phyloP scores from a whole-genome alignment of 2,113 vertebrate genomes.

The Mandrillus leucophaeus region DNA sequence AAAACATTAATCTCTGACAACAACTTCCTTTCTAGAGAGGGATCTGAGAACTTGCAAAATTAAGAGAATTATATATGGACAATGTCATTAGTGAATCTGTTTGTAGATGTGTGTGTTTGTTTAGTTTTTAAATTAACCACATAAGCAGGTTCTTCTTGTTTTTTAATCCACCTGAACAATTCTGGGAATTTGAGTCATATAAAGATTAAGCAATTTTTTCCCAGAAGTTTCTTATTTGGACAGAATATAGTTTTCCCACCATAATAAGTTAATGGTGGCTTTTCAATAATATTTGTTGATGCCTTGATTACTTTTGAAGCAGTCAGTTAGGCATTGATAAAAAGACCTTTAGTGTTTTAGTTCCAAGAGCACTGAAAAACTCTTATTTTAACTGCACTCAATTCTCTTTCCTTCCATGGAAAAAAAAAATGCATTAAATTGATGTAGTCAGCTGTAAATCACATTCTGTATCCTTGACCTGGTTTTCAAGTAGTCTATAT shows the following conservation, averaged over 20 bases:
- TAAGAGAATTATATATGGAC: background rate
- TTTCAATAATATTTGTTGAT: background rate
- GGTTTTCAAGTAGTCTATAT: background rate
- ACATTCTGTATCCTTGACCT: conserved; percentile 38
- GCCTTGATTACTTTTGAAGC: background rate
- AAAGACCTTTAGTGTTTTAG: background rate
- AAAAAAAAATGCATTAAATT: background rate
- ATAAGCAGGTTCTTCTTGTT: background rate
- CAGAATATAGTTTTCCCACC: background rate
- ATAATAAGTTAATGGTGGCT: background rate
- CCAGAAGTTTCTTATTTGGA: background rate
- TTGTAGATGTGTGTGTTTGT: background rate
- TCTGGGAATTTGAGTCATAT: background rate
- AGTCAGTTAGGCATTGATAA: background rate
- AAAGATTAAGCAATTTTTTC: background rate
- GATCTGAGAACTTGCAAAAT: background rate
- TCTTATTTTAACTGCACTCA: background rate
- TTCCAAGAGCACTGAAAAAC: background rate
- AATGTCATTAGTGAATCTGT: background rate
- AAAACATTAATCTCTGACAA: background rate
- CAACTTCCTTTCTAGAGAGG: background rate
- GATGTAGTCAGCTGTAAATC: conserved; percentile 1
- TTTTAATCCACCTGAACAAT: background rate
- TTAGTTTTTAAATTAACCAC: background rate
- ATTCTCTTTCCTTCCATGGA: background rate